Conservation (phyloP, 1,140 invertebrate genomes). For the Luehdorfia chinensis region DNA sequence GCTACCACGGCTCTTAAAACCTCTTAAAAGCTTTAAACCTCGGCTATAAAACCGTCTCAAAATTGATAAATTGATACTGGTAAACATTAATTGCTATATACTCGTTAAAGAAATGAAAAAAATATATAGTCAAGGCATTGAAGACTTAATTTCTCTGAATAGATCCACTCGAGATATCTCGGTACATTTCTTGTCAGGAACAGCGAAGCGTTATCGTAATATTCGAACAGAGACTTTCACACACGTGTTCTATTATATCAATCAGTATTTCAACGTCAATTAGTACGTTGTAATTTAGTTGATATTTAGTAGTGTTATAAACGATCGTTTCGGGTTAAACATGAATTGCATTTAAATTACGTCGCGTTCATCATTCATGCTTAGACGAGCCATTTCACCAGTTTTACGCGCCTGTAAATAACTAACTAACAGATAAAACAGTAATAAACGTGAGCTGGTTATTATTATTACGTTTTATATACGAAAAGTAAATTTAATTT, state of each 20-base stretch:
- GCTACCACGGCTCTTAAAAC: no score
- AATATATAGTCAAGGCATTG: neutral
- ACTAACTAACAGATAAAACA: no score
- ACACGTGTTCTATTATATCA: neutral
- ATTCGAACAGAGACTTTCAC: neutral
- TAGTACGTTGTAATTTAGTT: neutral
- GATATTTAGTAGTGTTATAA: neutral
- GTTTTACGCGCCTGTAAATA: no score
- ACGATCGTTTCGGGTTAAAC: neutral
- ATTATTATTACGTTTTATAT: no score
- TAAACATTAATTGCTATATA: no score
- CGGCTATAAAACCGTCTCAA: no score
- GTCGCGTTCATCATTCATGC: neutral
- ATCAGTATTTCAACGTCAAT: neutral
- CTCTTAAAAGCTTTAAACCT: no score
- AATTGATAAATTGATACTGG: no score
- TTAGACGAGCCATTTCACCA: neutral
- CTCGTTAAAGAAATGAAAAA: no score
- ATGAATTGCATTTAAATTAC: neutral
- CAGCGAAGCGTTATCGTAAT: neutral
- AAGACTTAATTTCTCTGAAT: neutral
- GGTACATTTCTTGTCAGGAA: neutral
- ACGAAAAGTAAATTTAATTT: no score
- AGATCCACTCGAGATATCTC: neutral
- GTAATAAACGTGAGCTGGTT: no score